phyloP scores from a whole-genome alignment of 2,113 vertebrate genomes.

The Nycticebus coucang region DNA sequence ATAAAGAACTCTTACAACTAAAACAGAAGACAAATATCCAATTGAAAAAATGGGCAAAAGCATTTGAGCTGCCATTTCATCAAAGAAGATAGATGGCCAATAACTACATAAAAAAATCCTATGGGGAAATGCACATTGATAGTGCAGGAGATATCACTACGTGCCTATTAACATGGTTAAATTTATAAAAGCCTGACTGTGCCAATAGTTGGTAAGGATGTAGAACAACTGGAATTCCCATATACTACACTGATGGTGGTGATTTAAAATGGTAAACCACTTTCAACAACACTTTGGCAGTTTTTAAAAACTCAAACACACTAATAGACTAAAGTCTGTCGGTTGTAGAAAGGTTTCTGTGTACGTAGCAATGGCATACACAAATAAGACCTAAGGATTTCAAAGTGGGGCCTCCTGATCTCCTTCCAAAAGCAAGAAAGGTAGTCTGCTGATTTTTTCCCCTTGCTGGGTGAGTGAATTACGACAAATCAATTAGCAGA shows the following conservation, averaged over 20 bases:
- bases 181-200: not conserved
- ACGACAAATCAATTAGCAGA: not conserved
- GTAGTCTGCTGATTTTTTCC: not conserved
- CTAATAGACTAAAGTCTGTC: not conserved
- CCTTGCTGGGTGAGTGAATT: not conserved
- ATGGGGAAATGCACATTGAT: not conserved
- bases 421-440: not conserved
- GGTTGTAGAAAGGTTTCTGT: not conserved
- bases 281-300: not conserved
- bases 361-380: not conserved
- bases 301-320: not conserved
- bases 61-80: not conserved
- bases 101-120: not conserved
- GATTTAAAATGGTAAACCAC: not conserved
- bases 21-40: not conserved
- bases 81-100: not conserved
- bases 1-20: not conserved
- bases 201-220: not conserved
- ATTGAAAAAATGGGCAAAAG: not conserved
- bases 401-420: not conserved
- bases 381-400: not conserved
- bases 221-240: not conserved
- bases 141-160: not conserved
- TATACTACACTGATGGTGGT: not conserved
- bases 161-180: not conserved